phyloP scores from a whole-genome alignment of 2,113 vertebrate genomes.

The Diadophis punctatus region DNA sequence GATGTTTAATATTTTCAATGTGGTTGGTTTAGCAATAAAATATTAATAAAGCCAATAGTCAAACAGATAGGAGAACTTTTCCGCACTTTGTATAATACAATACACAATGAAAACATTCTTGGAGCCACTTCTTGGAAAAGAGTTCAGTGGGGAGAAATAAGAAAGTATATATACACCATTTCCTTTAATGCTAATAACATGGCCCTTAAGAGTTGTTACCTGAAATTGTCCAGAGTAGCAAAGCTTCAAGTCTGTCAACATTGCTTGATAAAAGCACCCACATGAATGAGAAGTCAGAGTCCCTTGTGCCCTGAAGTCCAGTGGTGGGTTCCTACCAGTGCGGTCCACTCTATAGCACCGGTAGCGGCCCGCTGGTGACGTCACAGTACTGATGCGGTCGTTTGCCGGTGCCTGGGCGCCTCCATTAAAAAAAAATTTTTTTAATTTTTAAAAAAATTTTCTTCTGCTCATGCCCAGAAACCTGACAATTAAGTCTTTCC shows the following conservation, averaged over 20 bases:
- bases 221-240: background rate
- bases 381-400: too few species aligned
- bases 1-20: background rate
- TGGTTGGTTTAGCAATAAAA: background rate
- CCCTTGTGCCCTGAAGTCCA: background rate
- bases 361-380: too few species aligned
- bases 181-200: background rate
- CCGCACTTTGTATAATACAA: background rate
- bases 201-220: background rate
- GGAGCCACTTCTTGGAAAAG: conserved; percentile 19
- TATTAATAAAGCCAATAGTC: background rate
- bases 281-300: background rate
- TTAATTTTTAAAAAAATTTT: too few species aligned
- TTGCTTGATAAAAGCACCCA: background rate
- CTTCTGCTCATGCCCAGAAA: too few species aligned
- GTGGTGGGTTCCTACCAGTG: too few species aligned
- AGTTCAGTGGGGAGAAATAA: background rate
- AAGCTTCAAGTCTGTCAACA: background rate
- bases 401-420: too few species aligned
- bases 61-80: rapidly evolving
- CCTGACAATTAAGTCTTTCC: too few species aligned
- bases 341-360: too few species aligned
- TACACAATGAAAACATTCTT: conserved; percentile 3
- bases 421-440: too few species aligned
- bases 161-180: background rate